Conservation (phyloP, 2,113 vertebrate genomes). For the Bubo scandiacus region DNA sequence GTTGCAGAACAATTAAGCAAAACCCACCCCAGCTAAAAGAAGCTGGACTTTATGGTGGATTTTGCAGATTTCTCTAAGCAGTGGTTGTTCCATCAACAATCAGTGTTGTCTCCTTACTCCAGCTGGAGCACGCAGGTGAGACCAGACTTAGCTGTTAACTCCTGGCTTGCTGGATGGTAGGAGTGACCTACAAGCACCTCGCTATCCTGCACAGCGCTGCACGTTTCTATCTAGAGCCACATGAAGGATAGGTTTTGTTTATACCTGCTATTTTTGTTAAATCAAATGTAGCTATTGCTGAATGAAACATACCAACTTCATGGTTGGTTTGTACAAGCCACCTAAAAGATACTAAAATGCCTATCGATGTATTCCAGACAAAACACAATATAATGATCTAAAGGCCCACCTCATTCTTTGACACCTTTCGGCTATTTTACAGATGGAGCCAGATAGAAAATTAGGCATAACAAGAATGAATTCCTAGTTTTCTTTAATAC, state of each 20-base stretch:
- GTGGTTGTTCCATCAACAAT: not conserved
- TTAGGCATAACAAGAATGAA: not conserved
- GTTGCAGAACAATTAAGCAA: not conserved
- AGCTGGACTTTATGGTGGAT: not conserved
- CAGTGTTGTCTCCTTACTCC: not conserved
- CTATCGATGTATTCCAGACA: fast-evolving
- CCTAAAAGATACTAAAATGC: not conserved
- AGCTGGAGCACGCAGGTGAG: not conserved
- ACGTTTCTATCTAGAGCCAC: not conserved
- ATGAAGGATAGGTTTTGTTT: not conserved
- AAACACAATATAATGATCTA: fast-evolving
- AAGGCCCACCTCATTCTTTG: not conserved
- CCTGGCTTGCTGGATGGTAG: not conserved
- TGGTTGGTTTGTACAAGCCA: not conserved
- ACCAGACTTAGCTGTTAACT: not conserved
- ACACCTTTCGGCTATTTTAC: not conserved
- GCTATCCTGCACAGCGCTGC: fast-evolving
- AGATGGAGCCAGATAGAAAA: not conserved
- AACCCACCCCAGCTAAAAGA: not conserved
- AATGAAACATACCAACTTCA: not conserved
- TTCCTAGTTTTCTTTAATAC: not conserved
- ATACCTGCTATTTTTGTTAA: not conserved
- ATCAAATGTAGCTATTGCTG: not conserved
- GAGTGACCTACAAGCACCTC: not conserved
- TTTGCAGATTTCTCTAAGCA: not conserved